Conservation (phyloP, 2,888 invertebrate genomes). For the Sisyra nigra region DNA sequence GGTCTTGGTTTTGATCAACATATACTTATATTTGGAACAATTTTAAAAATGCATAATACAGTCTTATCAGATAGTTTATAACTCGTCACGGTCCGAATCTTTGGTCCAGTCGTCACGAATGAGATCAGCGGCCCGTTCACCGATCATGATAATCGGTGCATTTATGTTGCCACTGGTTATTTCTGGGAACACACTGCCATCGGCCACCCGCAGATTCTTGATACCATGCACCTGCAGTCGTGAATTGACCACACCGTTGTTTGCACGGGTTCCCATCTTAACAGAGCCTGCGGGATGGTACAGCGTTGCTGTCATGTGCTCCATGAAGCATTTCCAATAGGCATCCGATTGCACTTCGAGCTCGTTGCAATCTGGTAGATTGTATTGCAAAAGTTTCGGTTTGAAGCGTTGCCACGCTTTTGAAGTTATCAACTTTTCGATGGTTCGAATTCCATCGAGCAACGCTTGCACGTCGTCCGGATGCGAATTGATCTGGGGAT, state of each 20-base stretch:
- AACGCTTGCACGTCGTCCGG: constrained; percentile 38
- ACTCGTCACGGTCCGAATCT: not conserved
- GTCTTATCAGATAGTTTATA: not conserved
- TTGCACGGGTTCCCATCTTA: constrained; percentile 15
- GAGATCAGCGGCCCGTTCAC: constrained; percentile 5
- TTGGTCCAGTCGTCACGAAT: not conserved
- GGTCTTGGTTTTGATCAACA: too few species aligned
- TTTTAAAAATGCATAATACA: not conserved
- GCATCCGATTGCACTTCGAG: constrained; percentile 26
- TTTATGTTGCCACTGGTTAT: constrained; percentile 5
- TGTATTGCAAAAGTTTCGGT: constrained; percentile 32
- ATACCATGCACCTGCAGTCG: constrained; percentile 2
- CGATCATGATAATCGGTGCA: constrained; percentile 5
- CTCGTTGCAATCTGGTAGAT: constrained; percentile 30
- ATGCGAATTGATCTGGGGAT: constrained; percentile 17
- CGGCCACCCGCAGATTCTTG: constrained; percentile 3
- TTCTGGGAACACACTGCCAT: constrained; percentile 4
- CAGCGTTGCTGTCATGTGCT: constrained; percentile 16
- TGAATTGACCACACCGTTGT: constrained; percentile 2
- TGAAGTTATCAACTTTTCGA: constrained; percentile 23
- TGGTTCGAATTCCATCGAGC: constrained; percentile 34
- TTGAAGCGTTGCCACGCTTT: constrained; percentile 40
- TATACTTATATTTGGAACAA: too few species aligned
- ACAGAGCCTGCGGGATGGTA: constrained; percentile 23
- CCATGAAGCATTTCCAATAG: constrained; percentile 33